Evolutionary conservation across 53 echinoderm and acorn worm genomes (phyloP).

Genomic region (Patiria pectinifera): DNA sequence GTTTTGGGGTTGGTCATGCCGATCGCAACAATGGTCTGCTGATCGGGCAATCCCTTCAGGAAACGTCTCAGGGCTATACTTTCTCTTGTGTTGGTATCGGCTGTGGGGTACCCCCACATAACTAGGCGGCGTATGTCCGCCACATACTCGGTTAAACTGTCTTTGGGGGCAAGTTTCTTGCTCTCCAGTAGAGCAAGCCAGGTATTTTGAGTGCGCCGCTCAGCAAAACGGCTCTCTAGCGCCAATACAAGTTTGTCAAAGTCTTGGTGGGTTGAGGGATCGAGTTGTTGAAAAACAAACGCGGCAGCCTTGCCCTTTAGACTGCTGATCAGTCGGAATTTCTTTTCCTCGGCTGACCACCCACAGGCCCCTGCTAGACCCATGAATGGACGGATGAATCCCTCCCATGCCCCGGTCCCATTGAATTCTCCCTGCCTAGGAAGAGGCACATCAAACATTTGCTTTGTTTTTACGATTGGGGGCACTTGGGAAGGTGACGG

Average conservation of each 20-base stretch:
- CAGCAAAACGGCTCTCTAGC: background rate
- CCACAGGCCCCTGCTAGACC: slow-evolving; percentile 48
- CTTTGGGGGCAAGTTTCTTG: background rate
- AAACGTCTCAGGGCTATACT: background rate
- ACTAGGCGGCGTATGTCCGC: background rate
- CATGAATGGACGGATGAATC: slow-evolving; percentile 44
- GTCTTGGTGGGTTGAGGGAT: slow-evolving; percentile 1
- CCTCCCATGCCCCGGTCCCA: slow-evolving; percentile 46
- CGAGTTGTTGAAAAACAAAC: slow-evolving; percentile 33
- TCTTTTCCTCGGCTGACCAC: slow-evolving; percentile 53
- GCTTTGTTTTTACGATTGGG: too few relatives aligned
- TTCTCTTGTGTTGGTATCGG: background rate
- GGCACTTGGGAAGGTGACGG: too few relatives aligned
- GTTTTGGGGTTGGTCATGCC: too few relatives aligned
- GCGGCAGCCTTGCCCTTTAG: slow-evolving; percentile 62
- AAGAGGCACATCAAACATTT: slow-evolving; percentile 21
- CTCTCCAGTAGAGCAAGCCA: slow-evolving; percentile 5
- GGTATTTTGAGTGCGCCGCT: background rate
- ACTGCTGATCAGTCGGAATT: slow-evolving; percentile 48
- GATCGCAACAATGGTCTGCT: too few relatives aligned
- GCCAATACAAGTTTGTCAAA: slow-evolving; percentile 1
- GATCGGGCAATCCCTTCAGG: background rate
- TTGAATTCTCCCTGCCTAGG: slow-evolving; percentile 46
- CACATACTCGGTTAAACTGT: too few relatives aligned
- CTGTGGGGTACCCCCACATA: background rate